Evolutionary conservation across 2,113 vertebrate genomes (phyloP).

Genomic region (Prunella himalayana): DNA sequence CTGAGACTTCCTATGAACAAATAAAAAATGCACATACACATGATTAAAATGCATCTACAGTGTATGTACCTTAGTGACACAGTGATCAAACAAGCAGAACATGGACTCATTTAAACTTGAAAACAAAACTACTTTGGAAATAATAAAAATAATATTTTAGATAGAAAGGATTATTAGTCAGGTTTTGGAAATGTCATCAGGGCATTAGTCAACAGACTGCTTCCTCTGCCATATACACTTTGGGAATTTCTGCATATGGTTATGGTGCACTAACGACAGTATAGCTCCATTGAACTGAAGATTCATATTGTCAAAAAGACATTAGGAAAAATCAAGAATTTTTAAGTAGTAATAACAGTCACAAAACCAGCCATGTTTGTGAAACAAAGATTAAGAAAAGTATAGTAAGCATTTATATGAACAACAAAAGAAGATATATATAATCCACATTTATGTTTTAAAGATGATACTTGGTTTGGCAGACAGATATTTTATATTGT

Average conservation of each 20-base stretch:
- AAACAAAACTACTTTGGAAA: background rate
- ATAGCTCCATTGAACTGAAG: background rate
- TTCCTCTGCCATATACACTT: background rate
- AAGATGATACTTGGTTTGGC: background rate
- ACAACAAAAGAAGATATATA: background rate
- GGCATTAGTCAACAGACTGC: background rate
- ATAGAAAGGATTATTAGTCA: background rate
- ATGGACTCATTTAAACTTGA: background rate
- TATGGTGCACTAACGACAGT: fast-evolving
- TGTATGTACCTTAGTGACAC: background rate
- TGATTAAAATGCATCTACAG: background rate
- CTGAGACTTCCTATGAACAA: background rate
- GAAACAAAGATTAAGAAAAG: background rate
- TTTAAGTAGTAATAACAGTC: background rate
- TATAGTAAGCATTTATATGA: background rate
- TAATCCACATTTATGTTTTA: background rate
- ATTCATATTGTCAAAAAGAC: background rate
- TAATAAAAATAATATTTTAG: background rate
- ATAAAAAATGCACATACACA: background rate
- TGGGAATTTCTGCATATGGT: background rate
- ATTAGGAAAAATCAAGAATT: background rate
- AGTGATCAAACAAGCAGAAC: background rate
- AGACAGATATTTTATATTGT: background rate
- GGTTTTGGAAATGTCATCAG: background rate
- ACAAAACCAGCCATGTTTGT: background rate